phyloP scores from a whole-genome alignment of 1,140 invertebrate genomes.

The Holotrichia oblita region DNA sequence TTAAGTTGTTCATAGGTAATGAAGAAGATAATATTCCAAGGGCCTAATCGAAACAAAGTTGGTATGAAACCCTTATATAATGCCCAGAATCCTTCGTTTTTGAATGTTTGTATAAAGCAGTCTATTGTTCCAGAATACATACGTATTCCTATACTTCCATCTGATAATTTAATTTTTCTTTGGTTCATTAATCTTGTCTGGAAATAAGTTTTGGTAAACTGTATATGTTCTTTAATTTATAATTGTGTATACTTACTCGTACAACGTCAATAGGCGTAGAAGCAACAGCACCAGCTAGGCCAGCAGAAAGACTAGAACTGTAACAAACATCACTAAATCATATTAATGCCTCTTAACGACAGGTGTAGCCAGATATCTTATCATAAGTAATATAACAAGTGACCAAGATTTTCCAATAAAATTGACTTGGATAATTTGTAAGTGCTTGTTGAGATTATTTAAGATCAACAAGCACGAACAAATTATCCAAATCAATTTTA shows the following conservation, averaged over 20 bases:
- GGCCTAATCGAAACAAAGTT: conserved; percentile 82
- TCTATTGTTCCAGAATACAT: conserved; percentile 89
- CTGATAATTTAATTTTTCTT: conserved; percentile 69
- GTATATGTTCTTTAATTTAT: conserved; percentile 3
- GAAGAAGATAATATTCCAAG: conserved; percentile 97
- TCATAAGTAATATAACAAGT: too few species aligned
- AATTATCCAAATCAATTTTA: too few species aligned
- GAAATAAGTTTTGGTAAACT: conserved; percentile 54
- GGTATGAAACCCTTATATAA: conserved; percentile 88
- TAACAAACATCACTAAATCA: too few species aligned
- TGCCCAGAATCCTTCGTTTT: conserved; percentile 80
- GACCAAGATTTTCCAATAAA: too few species aligned
- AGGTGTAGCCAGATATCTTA: too few species aligned
- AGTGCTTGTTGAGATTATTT: too few species aligned
- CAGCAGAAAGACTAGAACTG: conserved; percentile 90
- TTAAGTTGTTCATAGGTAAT: conserved; percentile 94
- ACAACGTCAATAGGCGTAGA: conserved; percentile 96
- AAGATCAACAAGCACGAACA: too few species aligned
- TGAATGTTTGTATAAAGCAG: conserved; percentile 86
- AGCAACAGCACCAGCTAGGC: conserved; percentile 90
- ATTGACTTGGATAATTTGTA: too few species aligned
- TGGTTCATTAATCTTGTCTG: conserved; percentile 95
- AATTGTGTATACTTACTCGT: conserved; percentile 73
- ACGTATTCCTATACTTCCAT: conserved; percentile 62
- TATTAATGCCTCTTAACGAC: too few species aligned